phyloP scores from a whole-genome alignment of 1,140 invertebrate genomes.

The Pygmarrhopalites habei region DNA sequence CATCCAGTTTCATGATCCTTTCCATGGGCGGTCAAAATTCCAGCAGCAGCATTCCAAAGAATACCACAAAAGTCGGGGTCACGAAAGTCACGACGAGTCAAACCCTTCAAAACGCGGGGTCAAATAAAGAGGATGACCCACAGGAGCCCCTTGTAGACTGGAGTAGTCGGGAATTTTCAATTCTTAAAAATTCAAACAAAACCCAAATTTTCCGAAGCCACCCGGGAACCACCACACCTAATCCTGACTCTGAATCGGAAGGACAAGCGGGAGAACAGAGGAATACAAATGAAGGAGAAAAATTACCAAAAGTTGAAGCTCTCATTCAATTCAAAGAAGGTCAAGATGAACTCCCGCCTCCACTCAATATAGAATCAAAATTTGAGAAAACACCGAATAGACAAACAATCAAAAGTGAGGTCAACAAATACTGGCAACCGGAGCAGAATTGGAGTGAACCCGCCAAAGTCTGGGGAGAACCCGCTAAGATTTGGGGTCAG shows the following conservation, averaged over 20 bases:
- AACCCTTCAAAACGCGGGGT: background rate
- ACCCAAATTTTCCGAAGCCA: no score
- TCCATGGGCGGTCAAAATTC: no score
- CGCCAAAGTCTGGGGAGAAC: constrained; percentile 27
- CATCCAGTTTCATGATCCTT: background rate
- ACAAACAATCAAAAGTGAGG: no score
- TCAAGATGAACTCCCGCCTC: background rate
- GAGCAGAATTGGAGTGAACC: constrained; percentile 17
- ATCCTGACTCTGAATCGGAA: background rate
- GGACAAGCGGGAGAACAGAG: background rate
- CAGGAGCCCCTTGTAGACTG: background rate
- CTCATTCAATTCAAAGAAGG: constrained; percentile 12
- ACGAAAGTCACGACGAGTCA: background rate
- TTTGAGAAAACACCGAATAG: no score
- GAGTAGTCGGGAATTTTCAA: background rate
- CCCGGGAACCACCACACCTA: no score
- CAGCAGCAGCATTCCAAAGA: no score
- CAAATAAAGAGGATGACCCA: background rate
- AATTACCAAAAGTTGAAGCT: constrained; percentile 15
- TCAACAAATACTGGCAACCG: background rate
- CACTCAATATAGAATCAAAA: no score
- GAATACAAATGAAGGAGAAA: background rate
- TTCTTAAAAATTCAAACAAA: no score
- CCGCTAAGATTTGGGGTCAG: constrained; percentile 49
- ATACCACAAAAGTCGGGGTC: background rate